Base-by-base conservation (phyloP, 2,113 vertebrate species). In the Onychostruthus taczanowskii region DNA sequence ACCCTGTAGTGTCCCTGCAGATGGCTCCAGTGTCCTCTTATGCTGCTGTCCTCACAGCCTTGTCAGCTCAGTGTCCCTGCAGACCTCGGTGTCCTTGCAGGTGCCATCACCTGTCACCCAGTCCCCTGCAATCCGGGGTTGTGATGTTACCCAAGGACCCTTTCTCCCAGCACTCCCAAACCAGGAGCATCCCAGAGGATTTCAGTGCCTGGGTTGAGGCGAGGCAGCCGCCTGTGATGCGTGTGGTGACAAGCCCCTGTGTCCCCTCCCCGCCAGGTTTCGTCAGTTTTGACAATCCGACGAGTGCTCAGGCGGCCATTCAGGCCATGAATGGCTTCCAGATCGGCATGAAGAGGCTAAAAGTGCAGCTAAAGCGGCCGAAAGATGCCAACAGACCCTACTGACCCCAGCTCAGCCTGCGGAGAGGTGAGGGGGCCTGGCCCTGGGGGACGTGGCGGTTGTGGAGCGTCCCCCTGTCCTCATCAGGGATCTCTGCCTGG, bases 311-410 rank as follows among this genome's bases (percentile, higher is more conserved):
- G 98, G 99, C 99, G 31, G 99, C 99, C 96, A 99, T 99, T 98
- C 99, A 99, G 98, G 99, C 99, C 94, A 99, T 99, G 99, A 99
- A 99, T 86, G 99, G 99, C 98, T 99, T 99, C 98, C 99, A 99
- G 97, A 99, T 99, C 88, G 99, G 99, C 98, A 99, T 99, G 99
- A 99, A 99, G 98, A 98, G 99, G 98, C 99, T 99, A 98, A 99
- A 99, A 98, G 99, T 99, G 96, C 99, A 99, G 97, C 98, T 99
- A 96, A 99, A 99, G 98, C 97, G 99, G 98, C 99, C 99, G 81
- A 99, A 99, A 98, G 99, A 99, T 72, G 99, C 99, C 98, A 99
- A 99, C 98, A 98, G 99, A 98, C 99, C 99, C 98, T 99, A 99
- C 97, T 99, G 99, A 99, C 97, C 97, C 94, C 95, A 96, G 97